A percentile compares a stretch with the other conserved stretches of the same genome.
These are phyloP conservation scores for Aphodius granarius DNA, from an alignment of 2,888 invertebrate species.

Conservation along the genomic window DNA sequence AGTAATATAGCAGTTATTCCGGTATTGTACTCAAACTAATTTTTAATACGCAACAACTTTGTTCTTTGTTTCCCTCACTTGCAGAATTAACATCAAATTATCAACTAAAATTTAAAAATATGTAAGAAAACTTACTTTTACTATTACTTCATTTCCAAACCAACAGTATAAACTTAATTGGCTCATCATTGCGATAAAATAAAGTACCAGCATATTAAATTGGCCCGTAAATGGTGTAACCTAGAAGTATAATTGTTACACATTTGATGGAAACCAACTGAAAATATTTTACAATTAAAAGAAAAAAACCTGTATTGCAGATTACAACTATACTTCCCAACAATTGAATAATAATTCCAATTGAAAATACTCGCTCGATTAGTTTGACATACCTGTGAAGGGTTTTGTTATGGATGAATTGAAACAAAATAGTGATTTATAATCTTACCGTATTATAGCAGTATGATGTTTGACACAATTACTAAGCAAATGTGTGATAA, in stretches of 20 bases:
- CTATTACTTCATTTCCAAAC: slow-evolving; percentile 60
- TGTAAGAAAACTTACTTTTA: slow-evolving; percentile 52
- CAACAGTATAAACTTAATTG: slow-evolving; percentile 59
- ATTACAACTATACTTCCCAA: slow-evolving; percentile 38
- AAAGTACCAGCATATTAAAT: slow-evolving; percentile 34
- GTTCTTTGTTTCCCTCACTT: neutral
- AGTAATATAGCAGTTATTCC: neutral
- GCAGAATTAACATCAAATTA: neutral
- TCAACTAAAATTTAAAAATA: neutral
- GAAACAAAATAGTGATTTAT: neutral
- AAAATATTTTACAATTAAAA: slow-evolving; percentile 33
- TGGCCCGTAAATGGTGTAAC: slow-evolving; percentile 28
- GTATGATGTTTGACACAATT: slow-evolving; percentile 23
- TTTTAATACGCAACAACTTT: neutral
- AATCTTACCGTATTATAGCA: slow-evolving; percentile 33
- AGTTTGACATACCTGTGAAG: slow-evolving; percentile 35
- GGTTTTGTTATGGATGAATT: neutral
- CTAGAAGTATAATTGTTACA: neutral
- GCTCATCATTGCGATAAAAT: slow-evolving; percentile 38
- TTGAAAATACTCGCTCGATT: slow-evolving; percentile 37
- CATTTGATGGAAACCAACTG: neutral
- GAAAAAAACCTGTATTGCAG: slow-evolving; percentile 40
- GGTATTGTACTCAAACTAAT: neutral
- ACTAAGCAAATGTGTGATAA: neutral
- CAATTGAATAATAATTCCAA: slow-evolving; percentile 37